Percentiles rank a stretch among this genome's conserved stretches.
Conservation (phyloP, 2,888 invertebrate species). For the Pyrgus malvae region DNA sequence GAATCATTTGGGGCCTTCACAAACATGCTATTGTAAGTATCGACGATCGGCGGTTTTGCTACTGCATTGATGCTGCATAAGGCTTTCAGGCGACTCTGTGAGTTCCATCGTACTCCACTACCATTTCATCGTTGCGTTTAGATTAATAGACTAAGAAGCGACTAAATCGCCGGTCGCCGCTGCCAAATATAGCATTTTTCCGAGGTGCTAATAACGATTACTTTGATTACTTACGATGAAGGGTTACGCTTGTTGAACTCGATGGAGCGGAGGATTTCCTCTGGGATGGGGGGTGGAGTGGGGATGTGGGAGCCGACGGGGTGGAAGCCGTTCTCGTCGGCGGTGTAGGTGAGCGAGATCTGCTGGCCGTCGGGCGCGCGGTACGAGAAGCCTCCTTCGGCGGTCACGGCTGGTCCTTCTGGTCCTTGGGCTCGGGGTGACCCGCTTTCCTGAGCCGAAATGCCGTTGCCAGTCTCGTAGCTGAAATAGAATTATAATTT, state of each 20-base stretch:
- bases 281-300: slow-evolving; percentile 83
- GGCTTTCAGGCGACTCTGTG: too few species aligned
- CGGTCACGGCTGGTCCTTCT: slow-evolving; percentile 79
- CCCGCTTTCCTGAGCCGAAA: slow-evolving; percentile 82
- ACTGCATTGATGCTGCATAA: too few species aligned
- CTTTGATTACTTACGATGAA: slow-evolving; percentile 44
- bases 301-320: slow-evolving; percentile 83
- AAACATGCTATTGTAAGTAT: too few species aligned
- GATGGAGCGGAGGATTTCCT: slow-evolving; percentile 77
- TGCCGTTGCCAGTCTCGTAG: slow-evolving; percentile 86
- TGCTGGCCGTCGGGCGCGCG: slow-evolving; percentile 85
- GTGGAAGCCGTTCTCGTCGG: slow-evolving; percentile 88
- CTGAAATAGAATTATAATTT: slow-evolving; percentile 40
- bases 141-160: too few species aligned
- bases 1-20: too few species aligned
- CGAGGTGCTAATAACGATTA: too few species aligned
- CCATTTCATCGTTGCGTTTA: too few species aligned
- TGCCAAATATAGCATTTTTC: too few species aligned
- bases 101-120: too few species aligned
- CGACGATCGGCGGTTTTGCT: too few species aligned
- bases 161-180: too few species aligned
- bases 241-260: slow-evolving; percentile 65
- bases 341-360: slow-evolving; percentile 84
- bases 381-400: slow-evolving; percentile 85
- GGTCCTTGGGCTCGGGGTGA: slow-evolving; percentile 79